Evolutionary conservation across 2,888 invertebrate genomes (phyloP), one percentile per base, ranked within the genome.

Genomic region (Sarcophaga rosellei): DNA sequence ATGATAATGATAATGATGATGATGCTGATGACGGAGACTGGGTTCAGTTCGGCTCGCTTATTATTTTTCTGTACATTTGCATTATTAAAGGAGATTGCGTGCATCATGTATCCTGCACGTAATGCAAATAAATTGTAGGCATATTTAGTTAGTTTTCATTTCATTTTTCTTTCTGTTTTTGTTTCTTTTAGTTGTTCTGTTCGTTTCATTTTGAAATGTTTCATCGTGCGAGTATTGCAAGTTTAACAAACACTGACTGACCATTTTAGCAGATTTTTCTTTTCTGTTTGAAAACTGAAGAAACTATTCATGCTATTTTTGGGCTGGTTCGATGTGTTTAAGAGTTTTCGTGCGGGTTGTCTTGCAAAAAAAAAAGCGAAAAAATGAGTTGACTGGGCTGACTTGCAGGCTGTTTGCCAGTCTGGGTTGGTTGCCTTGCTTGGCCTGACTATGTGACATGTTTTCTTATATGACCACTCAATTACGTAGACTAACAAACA

Each of bases 121-220:
- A 88, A 89, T 89, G 88, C 86, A 88, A 86, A 88, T 88, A 88
- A 88, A 88, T 88, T 88, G 87, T 84, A 86, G 81, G 82, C 83
- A 87, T 88, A 84, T 86, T 86, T 86, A 74, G 84, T 69, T 73
- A 63, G 78, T 68, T 84, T 81, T 68, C 21, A 25, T 57, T 63
- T 68, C 4, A n/a, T 76, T 65, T 70, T 73, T 62, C 57, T 66
- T 66, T 61, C 17, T 81, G 69, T 65, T 77, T 72, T 35, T 59
- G 21, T 79, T 72, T 35, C 8, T 35, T 35, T 35, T 35, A 35
- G 35, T 35, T 35, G 35, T 35, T 35, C 35, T 35, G 61, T 17
- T 35, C 35, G 35, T 45, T 61, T 62, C 35, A 59, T 62, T 61
- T 35, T 35, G 15, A 25, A 15, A 47, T 15, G 47, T 47, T 47